These are phyloP conservation scores for Hemicentrotus pulcherrimus DNA, from an alignment of 35 echinoderm and acorn worm genomes.

Conservation along the genomic window DNA sequence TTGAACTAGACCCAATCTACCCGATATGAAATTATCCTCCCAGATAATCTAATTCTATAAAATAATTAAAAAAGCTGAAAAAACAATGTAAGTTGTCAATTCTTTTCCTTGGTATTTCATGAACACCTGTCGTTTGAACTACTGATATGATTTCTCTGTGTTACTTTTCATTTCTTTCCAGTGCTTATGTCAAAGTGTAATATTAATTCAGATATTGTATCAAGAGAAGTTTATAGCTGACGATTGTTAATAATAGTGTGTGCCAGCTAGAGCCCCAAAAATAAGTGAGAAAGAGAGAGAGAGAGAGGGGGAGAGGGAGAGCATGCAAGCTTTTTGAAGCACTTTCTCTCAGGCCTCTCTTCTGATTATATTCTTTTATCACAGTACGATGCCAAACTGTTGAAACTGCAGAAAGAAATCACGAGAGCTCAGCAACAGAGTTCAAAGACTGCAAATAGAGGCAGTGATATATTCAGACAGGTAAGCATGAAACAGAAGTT, in stretches of 20 bases:
- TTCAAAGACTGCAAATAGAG: background rate
- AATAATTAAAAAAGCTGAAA: no score
- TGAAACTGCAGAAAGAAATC: constrained; percentile 66
- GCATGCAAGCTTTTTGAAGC: background rate
- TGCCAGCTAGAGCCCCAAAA: no score
- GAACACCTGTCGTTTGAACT: background rate
- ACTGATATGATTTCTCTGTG: background rate
- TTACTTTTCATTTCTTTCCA: background rate
- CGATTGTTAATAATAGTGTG: no score
- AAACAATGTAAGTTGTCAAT: no score
- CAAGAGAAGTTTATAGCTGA: background rate
- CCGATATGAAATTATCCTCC: no score
- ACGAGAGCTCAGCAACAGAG: constrained; percentile 45
- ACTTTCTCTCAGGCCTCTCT: background rate
- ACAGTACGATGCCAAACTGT: constrained; percentile 72
- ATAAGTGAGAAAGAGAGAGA: no score
- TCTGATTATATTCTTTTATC: constrained; percentile 29
- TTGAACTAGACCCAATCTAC: no score
- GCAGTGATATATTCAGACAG: constrained; percentile 69
- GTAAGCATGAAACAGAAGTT: background rate
- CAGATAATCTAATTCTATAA: no score
- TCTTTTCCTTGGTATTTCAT: background rate
- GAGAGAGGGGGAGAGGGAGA: no score
- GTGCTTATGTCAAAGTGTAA: background rate
- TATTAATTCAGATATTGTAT: background rate